Conservation (phyloP, 2,797 vertebrate genomes). For the Arrhamphus sclerolepis region DNA sequence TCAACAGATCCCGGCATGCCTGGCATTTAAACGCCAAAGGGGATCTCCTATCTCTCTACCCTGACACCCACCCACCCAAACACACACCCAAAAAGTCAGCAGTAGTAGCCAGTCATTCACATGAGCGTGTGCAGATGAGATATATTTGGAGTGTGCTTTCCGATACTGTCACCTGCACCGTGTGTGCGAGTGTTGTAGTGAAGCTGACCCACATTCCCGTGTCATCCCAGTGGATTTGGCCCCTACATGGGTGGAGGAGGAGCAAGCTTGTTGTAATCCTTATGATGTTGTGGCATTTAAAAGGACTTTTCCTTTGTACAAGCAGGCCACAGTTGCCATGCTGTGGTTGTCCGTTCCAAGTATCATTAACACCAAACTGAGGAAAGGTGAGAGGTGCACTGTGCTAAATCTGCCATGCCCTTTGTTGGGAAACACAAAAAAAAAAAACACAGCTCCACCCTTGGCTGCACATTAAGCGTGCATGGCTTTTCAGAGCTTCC, state of each 20-base stretch:
- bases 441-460: conserved; percentile 24
- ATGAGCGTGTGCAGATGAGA: conserved; percentile 51
- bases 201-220: conserved; percentile 69
- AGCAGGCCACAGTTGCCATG: conserved; percentile 19
- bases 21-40: conserved; percentile 50
- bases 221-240: conserved; percentile 48
- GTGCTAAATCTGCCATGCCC: conserved; percentile 27
- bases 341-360: conserved; percentile 34
- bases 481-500: conserved; percentile 19
- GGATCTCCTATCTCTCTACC: conserved; percentile 39
- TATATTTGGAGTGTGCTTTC: conserved; percentile 50
- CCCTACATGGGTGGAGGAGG: conserved; percentile 18
- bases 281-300: conserved; percentile 50
- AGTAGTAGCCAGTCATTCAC: conserved; percentile 57
- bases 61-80: conserved; percentile 27
- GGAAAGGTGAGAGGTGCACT: conserved; percentile 24
- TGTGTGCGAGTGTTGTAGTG: conserved; percentile 19
- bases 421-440: conserved; percentile 18
- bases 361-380: conserved; percentile 42
- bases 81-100: conserved; percentile 7
- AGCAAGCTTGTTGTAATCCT: conserved; percentile 46
- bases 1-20: conserved; percentile 16
- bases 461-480: conserved; percentile 21
- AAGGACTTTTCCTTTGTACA: conserved; percentile 39
- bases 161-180: conserved; percentile 49